These are phyloP conservation scores for Nephrotoma guestfalica DNA, from an alignment of 2,888 invertebrate genomes.

Conservation along the genomic window DNA sequence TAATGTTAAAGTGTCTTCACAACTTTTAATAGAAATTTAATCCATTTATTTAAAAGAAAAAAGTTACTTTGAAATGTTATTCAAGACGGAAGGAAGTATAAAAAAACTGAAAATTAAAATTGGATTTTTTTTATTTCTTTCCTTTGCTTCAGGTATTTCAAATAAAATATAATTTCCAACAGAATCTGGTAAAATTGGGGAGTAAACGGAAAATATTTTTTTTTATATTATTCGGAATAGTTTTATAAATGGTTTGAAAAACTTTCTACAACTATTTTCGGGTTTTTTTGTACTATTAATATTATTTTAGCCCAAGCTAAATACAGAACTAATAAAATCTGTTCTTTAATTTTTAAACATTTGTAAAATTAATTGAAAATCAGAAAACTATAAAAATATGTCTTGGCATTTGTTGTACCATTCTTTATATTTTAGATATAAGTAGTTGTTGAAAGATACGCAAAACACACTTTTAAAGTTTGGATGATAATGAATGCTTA, in stretches of 20 bases:
- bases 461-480: too few relatives aligned
- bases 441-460: too few relatives aligned
- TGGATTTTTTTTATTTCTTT: background rate
- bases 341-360: background rate
- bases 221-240: background rate
- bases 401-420: too few relatives aligned
- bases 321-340: background rate
- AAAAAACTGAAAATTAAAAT: background rate
- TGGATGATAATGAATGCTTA: too few relatives aligned
- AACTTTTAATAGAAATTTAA: background rate
- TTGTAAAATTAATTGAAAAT: background rate
- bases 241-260: background rate
- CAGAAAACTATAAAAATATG: background rate
- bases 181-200: background rate
- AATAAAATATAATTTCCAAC: background rate
- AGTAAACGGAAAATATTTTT: background rate
- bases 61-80: background rate
- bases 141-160: background rate
- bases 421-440: too few relatives aligned
- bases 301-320: background rate
- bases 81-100: background rate
- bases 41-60: background rate
- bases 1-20: background rate
- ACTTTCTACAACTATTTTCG: background rate
- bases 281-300: background rate